Conservation (phyloP, 1,140 invertebrate species). For the Caenorhabditis tropicalis region DNA sequence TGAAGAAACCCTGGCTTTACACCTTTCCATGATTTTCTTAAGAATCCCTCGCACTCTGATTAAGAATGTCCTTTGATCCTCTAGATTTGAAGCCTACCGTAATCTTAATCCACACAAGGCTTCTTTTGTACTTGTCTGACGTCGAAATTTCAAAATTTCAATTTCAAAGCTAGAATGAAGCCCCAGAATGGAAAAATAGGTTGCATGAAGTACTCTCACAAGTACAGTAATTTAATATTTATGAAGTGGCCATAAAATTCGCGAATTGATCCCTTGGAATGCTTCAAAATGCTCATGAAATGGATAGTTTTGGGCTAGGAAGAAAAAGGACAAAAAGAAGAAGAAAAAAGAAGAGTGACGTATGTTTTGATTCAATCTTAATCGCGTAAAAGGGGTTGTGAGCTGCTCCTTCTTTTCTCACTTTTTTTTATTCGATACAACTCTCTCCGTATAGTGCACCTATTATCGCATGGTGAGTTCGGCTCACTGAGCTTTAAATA, state of each 20-base stretch:
- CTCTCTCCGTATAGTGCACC: conserved; percentile 30
- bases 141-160: neutral
- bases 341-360: neutral
- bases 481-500: conserved; percentile 24
- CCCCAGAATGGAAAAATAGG: neutral
- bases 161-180: no score
- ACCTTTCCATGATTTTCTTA: no score
- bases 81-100: no score
- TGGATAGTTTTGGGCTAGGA: neutral
- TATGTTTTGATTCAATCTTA: conserved; percentile 42
- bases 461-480: neutral
- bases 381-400: conserved; percentile 24
- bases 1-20: neutral
- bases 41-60: no score
- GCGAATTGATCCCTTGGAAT: neutral
- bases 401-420: neutral
- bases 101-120: no score
- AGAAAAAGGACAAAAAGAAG: neutral
- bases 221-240: conserved; percentile 15
- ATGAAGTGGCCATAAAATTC: conserved; percentile 22
- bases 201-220: neutral
- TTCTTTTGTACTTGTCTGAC: neutral
- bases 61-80: no score
- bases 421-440: conserved; percentile 18
- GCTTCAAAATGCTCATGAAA: neutral